Percentiles rank a stretch among this genome's conserved stretches.
Evolutionary conservation across 2,888 invertebrate genomes (phyloP).

Genomic region (Notodromas monacha): DNA sequence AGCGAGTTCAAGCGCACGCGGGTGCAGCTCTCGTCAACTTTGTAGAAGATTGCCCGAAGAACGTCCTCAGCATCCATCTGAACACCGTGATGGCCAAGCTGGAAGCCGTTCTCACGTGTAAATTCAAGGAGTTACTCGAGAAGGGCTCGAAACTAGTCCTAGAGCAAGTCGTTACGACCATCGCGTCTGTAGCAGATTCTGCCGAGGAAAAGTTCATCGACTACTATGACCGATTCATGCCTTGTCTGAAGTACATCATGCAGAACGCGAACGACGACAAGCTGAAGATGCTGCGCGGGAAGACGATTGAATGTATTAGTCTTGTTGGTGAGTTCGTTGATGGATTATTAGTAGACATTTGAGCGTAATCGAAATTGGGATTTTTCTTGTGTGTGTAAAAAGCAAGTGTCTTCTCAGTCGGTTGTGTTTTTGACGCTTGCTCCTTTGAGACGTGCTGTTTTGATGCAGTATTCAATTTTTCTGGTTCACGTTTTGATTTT

Average conservation of each 20-base stretch:
- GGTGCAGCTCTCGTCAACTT: conserved; percentile 90
- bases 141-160: conserved; percentile 79
- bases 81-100: conserved; percentile 67
- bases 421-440: too few relatives aligned
- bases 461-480: too few relatives aligned
- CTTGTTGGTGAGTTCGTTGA: too few relatives aligned
- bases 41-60: conserved; percentile 91
- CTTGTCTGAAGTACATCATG: conserved; percentile 84
- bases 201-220: conserved; percentile 76
- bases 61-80: conserved; percentile 58
- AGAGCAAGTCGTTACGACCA: conserved; percentile 92
- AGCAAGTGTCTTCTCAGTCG: too few relatives aligned
- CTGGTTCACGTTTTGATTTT: too few relatives aligned
- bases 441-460: too few relatives aligned
- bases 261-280: conserved; percentile 63
- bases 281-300: conserved; percentile 64
- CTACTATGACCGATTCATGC: conserved; percentile 78
- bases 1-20: conserved; percentile 62
- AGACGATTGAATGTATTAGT: conserved; percentile 95
- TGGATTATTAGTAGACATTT: conserved; percentile 6
- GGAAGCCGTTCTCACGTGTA: conserved; percentile 53
- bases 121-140: conserved; percentile 50
- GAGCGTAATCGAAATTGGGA: neutral
- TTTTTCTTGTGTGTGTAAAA: neutral
- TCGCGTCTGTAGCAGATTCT: conserved; percentile 92